Evolutionary conservation across 2,888 invertebrate species (phyloP).

Genomic region (Ceratothoa steindachneri): DNA sequence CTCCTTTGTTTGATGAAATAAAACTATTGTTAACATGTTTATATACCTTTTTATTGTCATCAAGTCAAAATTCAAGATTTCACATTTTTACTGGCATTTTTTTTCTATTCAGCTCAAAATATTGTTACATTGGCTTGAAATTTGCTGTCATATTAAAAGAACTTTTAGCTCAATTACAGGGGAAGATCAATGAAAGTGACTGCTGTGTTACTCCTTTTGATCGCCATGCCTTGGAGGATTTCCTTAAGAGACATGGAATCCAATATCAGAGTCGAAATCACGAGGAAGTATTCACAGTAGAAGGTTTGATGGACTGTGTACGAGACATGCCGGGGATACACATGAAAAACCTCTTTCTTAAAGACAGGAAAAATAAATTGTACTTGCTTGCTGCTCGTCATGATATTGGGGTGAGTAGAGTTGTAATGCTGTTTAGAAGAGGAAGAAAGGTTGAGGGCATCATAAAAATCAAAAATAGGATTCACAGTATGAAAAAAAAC

Average conservation of each 20-base stretch:
- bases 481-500: not conserved
- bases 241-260: conserved; percentile 16
- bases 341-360: conserved; percentile 53
- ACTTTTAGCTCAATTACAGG: too few relatives aligned
- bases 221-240: conserved; percentile 16
- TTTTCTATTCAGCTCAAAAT: too few relatives aligned
- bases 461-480: too few relatives aligned
- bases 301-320: conserved; percentile 52
- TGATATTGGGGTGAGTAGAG: conserved; percentile 49
- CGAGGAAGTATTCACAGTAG: conserved; percentile 53
- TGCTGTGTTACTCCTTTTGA: conserved; percentile 16
- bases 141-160: too few relatives aligned
- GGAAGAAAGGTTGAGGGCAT: not conserved
- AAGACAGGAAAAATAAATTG: conserved; percentile 52
- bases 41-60: too few relatives aligned
- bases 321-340: conserved; percentile 50
- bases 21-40: too few relatives aligned
- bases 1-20: too few relatives aligned
- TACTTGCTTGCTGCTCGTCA: conserved; percentile 53
- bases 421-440: not conserved
- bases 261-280: conserved; percentile 27
- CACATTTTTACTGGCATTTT: too few relatives aligned
- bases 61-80: too few relatives aligned
- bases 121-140: too few relatives aligned
- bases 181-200: too few relatives aligned